A percentile compares a stretch with the other conserved stretches of the same genome.
phyloP scores from a whole-genome alignment of 1,140 invertebrate genomes.

The Papilio dardanus region DNA sequence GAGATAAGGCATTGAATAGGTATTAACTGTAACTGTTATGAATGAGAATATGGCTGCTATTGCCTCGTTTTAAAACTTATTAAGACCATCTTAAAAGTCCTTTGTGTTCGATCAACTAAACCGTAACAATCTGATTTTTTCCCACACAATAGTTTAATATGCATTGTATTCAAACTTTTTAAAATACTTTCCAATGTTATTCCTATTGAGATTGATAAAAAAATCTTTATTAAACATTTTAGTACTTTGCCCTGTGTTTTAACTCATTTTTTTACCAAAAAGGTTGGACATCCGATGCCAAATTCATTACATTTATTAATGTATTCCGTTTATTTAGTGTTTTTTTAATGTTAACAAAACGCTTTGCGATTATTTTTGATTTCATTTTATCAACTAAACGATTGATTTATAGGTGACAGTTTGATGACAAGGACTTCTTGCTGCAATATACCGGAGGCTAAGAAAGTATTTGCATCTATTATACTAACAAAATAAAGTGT shows the following conservation, averaged over 20 bases:
- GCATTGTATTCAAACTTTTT: neutral
- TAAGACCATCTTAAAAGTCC: slow-evolving; percentile 32
- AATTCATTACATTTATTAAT: too few species aligned
- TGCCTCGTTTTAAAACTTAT: slow-evolving; percentile 29
- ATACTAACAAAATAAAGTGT: neutral
- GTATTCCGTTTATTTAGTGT: too few species aligned
- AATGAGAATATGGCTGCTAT: slow-evolving; percentile 47
- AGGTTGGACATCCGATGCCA: too few species aligned
- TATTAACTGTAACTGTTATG: slow-evolving; percentile 63
- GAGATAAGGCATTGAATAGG: slow-evolving; percentile 70
- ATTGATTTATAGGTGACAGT: neutral
- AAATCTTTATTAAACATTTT: neutral
- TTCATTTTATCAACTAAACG: neutral
- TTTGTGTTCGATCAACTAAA: slow-evolving; percentile 22
- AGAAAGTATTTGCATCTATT: slow-evolving; percentile 11
- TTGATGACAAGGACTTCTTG: neutral
- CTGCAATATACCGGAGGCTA: neutral
- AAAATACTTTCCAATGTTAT: slow-evolving; percentile 1
- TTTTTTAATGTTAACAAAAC: neutral
- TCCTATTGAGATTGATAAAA: neutral
- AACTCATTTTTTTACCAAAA: too few species aligned
- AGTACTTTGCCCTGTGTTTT: too few species aligned
- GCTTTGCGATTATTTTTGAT: neutral
- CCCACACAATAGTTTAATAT: neutral
- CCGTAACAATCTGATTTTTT: slow-evolving; percentile 29